These are phyloP conservation scores for Drosophila elegans DNA, from an alignment of 1,140 invertebrate species.

Conservation along the genomic window DNA sequence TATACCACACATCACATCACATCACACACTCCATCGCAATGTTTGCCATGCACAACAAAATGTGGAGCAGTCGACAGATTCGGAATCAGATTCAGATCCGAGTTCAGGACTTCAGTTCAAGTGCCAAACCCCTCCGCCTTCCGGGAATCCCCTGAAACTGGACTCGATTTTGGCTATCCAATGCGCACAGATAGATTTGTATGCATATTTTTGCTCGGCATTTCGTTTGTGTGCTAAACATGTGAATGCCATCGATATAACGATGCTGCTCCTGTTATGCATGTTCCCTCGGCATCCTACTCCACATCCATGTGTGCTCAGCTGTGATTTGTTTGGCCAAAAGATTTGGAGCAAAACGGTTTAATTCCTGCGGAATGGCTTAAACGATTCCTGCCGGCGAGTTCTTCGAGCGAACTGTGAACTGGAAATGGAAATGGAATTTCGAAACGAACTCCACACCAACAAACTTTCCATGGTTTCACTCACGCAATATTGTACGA, in stretches of 20 bases:
- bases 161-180: conserved; percentile 63
- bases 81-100: conserved; percentile 58
- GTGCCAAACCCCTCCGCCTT: conserved; percentile 4
- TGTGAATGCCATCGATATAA: conserved; percentile 79
- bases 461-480: not conserved
- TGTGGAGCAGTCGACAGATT: conserved; percentile 71
- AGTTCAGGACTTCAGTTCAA: conserved; percentile 53
- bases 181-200: conserved; percentile 75
- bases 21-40: conserved; percentile 48
- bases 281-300: conserved; percentile 11
- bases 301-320: conserved; percentile 42
- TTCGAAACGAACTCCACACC: conserved; percentile 12
- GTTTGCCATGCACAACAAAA: conserved; percentile 79
- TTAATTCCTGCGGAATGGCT: conserved; percentile 51
- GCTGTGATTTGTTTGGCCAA: conserved; percentile 67
- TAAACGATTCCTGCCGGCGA: conserved; percentile 30
- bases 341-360: conserved; percentile 52
- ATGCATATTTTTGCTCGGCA: conserved; percentile 81
- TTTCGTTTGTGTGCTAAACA: conserved; percentile 81
- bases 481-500: not conserved
- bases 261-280: conserved; percentile 69
- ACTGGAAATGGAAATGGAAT: conserved; percentile 17
- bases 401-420: conserved; percentile 14
- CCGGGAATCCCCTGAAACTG: conserved; percentile 23
- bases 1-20: conserved; percentile 41